Conservation (phyloP, 2,888 invertebrate genomes). For the Hirtodrosophila trivittata region DNA sequence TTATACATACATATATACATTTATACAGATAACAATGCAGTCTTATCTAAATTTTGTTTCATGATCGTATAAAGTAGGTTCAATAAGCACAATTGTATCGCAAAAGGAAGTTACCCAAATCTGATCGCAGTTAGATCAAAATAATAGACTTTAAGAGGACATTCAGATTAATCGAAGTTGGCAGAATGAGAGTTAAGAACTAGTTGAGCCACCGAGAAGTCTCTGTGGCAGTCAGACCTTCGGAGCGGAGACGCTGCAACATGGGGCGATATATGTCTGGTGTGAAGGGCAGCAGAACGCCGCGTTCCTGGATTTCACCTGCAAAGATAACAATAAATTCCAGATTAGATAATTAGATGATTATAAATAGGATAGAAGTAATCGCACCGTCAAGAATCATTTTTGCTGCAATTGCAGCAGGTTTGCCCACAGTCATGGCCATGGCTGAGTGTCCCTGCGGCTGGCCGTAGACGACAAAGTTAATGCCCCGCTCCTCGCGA, state of each 20-base stretch:
- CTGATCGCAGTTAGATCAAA: too few relatives aligned
- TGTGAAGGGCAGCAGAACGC: constrained; percentile 95
- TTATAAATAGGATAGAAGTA: not conserved
- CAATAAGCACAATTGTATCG: too few relatives aligned
- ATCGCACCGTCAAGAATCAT: constrained; percentile 94
- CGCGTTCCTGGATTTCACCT: constrained; percentile 97
- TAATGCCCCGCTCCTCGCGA: constrained; percentile 92
- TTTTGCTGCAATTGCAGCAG: constrained; percentile 97
- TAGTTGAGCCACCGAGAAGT: constrained; percentile 85
- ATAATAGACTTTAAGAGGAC: too few relatives aligned
- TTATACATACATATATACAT: not conserved
- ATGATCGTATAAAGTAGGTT: constrained; percentile 10
- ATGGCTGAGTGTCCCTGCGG: constrained; percentile 95
- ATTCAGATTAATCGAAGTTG: not conserved
- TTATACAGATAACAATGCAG: constrained; percentile 44
- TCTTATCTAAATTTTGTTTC: constrained; percentile 39
- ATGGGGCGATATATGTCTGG: constrained; percentile 97
- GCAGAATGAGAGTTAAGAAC: not conserved
- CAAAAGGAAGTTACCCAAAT: not conserved
- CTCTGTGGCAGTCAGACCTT: constrained; percentile 91
- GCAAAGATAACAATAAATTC: not conserved
- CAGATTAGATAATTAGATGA: not conserved
- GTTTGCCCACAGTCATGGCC: constrained; percentile 96
- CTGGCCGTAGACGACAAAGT: constrained; percentile 95
- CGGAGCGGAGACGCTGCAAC: constrained; percentile 92